These are phyloP conservation scores for Sweltsa coloradensis DNA, from an alignment of 1,140 invertebrate species.

Conservation along the genomic window DNA sequence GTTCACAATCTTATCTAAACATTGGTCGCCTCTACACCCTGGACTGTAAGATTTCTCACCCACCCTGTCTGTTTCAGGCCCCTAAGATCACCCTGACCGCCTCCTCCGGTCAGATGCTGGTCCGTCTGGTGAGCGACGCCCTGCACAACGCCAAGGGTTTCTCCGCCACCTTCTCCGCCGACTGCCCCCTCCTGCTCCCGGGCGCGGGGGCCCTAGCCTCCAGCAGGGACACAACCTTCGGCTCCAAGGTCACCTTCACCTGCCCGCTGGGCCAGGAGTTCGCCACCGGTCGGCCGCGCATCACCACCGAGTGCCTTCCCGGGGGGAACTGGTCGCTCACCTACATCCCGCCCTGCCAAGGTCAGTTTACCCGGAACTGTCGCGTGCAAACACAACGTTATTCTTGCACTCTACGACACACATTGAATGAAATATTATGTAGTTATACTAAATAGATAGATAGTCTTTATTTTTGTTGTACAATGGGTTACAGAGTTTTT, in stretches of 20 bases:
- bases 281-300: constrained; percentile 71
- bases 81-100: constrained; percentile 85
- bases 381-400: too few relatives aligned
- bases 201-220: constrained; percentile 80
- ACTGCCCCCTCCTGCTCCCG: constrained; percentile 74
- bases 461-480: too few relatives aligned
- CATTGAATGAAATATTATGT: too few relatives aligned
- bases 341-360: constrained; percentile 90
- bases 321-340: constrained; percentile 88
- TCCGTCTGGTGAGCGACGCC: constrained; percentile 80
- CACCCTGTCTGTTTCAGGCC: too few relatives aligned
- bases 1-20: too few relatives aligned
- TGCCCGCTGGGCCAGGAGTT: constrained; percentile 93
- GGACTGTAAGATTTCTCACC: too few relatives aligned
- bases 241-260: constrained; percentile 77
- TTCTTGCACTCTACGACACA: too few relatives aligned
- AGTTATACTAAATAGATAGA: too few relatives aligned
- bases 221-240: constrained; percentile 83
- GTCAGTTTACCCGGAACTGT: constrained; percentile 27
- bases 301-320: constrained; percentile 72
- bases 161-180: constrained; percentile 84
- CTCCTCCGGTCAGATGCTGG: constrained; percentile 80
- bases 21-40: too few relatives aligned
- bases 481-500: too few relatives aligned
- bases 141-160: constrained; percentile 72